Conservation (phyloP, 1,140 invertebrate species). For the Drosophila sturtevanti region DNA sequence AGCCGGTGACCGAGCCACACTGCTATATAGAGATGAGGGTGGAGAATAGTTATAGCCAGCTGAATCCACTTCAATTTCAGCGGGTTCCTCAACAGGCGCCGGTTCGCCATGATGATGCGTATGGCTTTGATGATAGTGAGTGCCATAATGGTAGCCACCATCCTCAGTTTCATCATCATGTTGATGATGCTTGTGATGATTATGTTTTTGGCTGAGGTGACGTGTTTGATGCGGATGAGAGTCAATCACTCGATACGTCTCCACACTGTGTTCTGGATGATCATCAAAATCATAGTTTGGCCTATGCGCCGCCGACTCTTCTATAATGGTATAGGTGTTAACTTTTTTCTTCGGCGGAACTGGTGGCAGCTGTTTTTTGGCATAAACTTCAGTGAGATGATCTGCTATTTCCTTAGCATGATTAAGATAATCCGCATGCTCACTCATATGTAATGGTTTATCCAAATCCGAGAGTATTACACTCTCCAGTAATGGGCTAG, state of each 20-base stretch:
- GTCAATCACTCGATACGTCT: slow-evolving; percentile 64
- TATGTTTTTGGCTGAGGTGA: slow-evolving; percentile 16
- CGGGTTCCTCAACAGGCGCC: slow-evolving; percentile 62
- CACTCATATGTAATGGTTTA: slow-evolving; percentile 66
- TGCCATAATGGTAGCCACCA: slow-evolving; percentile 51
- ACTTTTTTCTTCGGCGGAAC: slow-evolving; percentile 67
- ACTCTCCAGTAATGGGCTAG: slow-evolving; percentile 61
- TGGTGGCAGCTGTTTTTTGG: slow-evolving; percentile 39
- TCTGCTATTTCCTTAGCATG: slow-evolving; percentile 69
- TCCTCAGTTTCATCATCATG: slow-evolving; percentile 41
- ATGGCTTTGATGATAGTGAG: slow-evolving; percentile 11
- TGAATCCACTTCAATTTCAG: slow-evolving; percentile 40
- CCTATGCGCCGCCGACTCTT: slow-evolving; percentile 48
- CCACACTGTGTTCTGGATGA: slow-evolving; percentile 48
- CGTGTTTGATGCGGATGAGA: slow-evolving; percentile 40
- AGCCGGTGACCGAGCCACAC: slow-evolving; percentile 39
- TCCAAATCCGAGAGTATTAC: slow-evolving; percentile 69
- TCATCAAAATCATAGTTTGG: slow-evolving; percentile 46
- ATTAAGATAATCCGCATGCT: slow-evolving; percentile 72
- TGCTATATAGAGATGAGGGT: slow-evolving; percentile 22
- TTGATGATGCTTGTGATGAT: slow-evolving; percentile 31
- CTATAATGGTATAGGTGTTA: slow-evolving; percentile 71
- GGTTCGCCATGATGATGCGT: slow-evolving; percentile 52
- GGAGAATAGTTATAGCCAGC: slow-evolving; percentile 51
- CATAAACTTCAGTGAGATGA: slow-evolving; percentile 54